Evolutionary conservation across 2,113 vertebrate species (phyloP), one percentile per base, ranked within the genome.

Genomic region (Thamnophis sirtalis): DNA sequence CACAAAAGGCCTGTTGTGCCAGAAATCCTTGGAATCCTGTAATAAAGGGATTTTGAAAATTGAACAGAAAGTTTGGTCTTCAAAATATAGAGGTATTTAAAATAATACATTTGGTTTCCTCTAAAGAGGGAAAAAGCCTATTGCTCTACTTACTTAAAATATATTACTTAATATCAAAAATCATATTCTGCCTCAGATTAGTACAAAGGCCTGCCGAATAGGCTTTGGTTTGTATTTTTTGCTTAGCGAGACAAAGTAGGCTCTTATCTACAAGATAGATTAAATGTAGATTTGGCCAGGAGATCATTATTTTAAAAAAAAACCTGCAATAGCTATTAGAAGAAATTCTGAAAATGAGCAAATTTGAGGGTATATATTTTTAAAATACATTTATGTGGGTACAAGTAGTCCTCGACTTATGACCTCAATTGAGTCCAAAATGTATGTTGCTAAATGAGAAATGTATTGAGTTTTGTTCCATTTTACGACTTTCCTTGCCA

Each of bases 1-100:
- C 95, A 98, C 96, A 97, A 96, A 96, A 97, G 93, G 96, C 56
- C 95, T 94, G 91, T 97, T 97, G 96, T 98, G 90, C 90, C 84
- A 55, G 15, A 84, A 89, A 95, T 94, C 90, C 92, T 60, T 68
- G 86, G 92, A 94, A 93, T 95, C 60, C 91, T 90, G 84, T 58
- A 86, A 93, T 73, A 94, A 92, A 92, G 91, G 92, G 26, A 95
- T 95, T 88, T 88, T 56, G 55, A 94, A 96, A 96, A 95, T 92
- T 94, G 93, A 94, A 90, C 95, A 95, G 97, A 96, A 96, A 96
- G 97, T 97, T 97, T 96, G 93, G 92, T 95, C 97, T 96, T 96
- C 91, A 93, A 90, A 96, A 94, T 93, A 92, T 90, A 93, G 0
- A 0, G 87, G 19, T 94, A 91, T 94, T 92, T 94, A 93, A 96